These are phyloP conservation scores for Limnephilus marmoratus DNA, from an alignment of 2,888 invertebrate species.

Conservation along the genomic window DNA sequence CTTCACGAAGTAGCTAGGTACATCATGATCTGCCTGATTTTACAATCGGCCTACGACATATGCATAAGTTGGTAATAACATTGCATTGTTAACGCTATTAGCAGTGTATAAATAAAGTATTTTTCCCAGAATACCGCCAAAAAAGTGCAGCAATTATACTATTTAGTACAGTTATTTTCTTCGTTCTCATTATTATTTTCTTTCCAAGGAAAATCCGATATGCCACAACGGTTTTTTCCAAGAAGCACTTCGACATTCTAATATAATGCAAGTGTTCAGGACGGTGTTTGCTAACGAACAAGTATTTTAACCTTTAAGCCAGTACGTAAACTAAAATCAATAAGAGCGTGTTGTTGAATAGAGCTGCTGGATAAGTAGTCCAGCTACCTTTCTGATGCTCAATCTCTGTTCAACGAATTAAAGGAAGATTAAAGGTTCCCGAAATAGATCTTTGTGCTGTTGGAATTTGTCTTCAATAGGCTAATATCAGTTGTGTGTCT, in stretches of 20 bases:
- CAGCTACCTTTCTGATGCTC: background rate
- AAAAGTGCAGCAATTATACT: too few relatives aligned
- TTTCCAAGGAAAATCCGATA: background rate
- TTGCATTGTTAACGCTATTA: too few relatives aligned
- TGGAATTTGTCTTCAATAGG: background rate
- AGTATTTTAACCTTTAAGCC: constrained; percentile 15
- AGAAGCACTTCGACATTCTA: background rate
- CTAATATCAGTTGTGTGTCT: too few relatives aligned
- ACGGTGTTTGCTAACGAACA: constrained; percentile 3
- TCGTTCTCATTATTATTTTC: background rate
- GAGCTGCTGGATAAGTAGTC: background rate
- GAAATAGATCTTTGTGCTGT: background rate
- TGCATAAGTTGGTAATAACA: too few relatives aligned
- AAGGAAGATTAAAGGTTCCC: background rate
- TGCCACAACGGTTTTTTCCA: background rate
- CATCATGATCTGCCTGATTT: too few relatives aligned
- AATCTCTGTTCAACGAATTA: background rate
- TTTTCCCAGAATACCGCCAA: too few relatives aligned
- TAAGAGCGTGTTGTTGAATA: background rate
- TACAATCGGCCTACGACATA: too few relatives aligned
- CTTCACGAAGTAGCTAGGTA: too few relatives aligned
- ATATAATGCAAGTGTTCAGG: background rate
- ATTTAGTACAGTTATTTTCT: background rate
- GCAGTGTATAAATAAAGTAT: too few relatives aligned
- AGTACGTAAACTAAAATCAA: background rate